phyloP scores from a whole-genome alignment of 2,113 vertebrate genomes.

The Mystacornis crossleyi region DNA sequence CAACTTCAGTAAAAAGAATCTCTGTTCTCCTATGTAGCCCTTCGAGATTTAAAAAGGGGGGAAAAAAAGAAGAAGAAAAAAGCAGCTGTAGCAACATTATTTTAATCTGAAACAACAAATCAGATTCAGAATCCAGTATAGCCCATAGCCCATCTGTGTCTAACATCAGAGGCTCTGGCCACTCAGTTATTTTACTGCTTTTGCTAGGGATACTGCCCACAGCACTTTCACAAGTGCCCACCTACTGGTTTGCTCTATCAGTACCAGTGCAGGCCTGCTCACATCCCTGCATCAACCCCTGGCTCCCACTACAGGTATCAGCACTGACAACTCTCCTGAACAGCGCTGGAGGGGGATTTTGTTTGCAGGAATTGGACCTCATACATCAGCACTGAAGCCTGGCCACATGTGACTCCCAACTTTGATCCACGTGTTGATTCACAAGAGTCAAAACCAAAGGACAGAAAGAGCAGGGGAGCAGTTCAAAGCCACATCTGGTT shows the following conservation, averaged over 20 bases:
- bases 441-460: background rate
- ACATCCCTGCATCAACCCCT: background rate
- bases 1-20: conserved; percentile 45
- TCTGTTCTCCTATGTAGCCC: conserved; percentile 6
- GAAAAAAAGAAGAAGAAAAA: background rate
- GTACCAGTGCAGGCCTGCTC: background rate
- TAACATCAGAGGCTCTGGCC: background rate
- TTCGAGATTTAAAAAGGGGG: background rate
- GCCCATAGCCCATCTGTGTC: background rate
- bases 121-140: background rate
- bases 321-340: background rate
- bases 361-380: background rate
- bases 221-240: background rate
- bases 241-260: background rate
- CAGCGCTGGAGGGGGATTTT: background rate
- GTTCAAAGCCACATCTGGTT: conserved; percentile 17
- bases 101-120: conserved; percentile 29
- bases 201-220: background rate
- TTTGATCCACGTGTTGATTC: background rate
- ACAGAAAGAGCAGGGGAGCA: background rate
- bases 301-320: background rate
- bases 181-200: background rate
- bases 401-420: fast-evolving
- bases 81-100: background rate
- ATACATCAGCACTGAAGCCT: background rate